Conservation (phyloP, 2,113 vertebrate genomes). For the Coptodon rendalli region DNA sequence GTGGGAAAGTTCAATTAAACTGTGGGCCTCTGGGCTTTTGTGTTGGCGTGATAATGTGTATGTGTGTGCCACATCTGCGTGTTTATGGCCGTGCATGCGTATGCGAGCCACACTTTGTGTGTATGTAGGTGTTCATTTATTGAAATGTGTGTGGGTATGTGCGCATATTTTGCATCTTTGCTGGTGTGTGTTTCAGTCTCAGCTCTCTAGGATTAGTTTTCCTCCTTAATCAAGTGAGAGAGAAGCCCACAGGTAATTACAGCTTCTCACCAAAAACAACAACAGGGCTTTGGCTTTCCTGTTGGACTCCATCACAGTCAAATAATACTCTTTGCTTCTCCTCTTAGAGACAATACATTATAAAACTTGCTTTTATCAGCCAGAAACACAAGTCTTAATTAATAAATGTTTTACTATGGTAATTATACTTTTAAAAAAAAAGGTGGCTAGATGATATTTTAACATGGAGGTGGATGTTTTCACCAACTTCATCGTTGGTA, state of each 20-base stretch:
- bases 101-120: not conserved
- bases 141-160: not conserved
- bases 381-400: not conserved
- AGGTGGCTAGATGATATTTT: not conserved
- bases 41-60: constrained; percentile 3
- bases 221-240: constrained; percentile 56
- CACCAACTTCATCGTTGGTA: not conserved
- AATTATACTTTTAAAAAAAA: not conserved
- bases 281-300: constrained; percentile 20
- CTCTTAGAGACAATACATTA: constrained; percentile 2
- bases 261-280: constrained; percentile 40
- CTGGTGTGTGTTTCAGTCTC: constrained; percentile 42
- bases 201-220: constrained; percentile 54
- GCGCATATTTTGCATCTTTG: constrained; percentile 6
- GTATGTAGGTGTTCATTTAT: not conserved
- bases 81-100: not conserved
- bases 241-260: constrained; percentile 65
- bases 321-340: not conserved
- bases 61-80: not conserved
- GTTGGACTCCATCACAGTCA: constrained; percentile 15
- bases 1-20: constrained; percentile 70
- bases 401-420: not conserved
- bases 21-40: constrained; percentile 42
- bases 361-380: not conserved
- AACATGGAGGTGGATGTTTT: not conserved